These are phyloP conservation scores for Maniola hyperantus DNA, from an alignment of 2,888 invertebrate species.

Conservation along the genomic window DNA sequence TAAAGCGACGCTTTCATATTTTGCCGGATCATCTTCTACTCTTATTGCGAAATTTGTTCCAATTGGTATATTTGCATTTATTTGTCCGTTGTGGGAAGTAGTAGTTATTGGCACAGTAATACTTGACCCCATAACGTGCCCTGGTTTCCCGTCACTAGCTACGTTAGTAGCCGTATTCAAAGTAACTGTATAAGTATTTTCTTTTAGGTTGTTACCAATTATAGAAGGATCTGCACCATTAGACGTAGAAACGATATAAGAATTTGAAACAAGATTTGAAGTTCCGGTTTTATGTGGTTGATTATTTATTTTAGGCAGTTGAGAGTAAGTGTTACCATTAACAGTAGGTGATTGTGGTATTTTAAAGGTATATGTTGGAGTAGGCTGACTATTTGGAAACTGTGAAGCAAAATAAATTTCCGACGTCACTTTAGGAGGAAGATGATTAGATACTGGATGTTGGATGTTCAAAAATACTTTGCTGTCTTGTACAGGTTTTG, in stretches of 20 bases:
- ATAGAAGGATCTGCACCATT: slow-evolving; percentile 57
- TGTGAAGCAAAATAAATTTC: slow-evolving; percentile 78
- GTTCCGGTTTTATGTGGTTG: slow-evolving; percentile 19
- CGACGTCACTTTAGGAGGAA: slow-evolving; percentile 75
- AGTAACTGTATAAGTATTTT: slow-evolving; percentile 65
- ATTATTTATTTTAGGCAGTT: slow-evolving; percentile 30
- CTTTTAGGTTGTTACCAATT: slow-evolving; percentile 51
- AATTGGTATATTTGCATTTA: slow-evolving; percentile 76
- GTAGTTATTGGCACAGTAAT: slow-evolving; percentile 63
- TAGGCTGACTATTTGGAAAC: slow-evolving; percentile 62
- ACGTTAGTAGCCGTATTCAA: slow-evolving; percentile 70
- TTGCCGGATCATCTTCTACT: slow-evolving; percentile 69
- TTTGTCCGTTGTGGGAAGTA: slow-evolving; percentile 54
- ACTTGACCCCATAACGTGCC: slow-evolving; percentile 67
- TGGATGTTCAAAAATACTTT: slow-evolving; percentile 74
- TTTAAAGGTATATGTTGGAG: slow-evolving; percentile 70
- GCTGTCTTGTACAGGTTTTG: slow-evolving; percentile 75
- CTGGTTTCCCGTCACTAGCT: slow-evolving; percentile 55
- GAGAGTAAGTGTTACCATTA: slow-evolving; percentile 47
- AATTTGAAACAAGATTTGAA: slow-evolving; percentile 39
- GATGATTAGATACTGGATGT: slow-evolving; percentile 66
- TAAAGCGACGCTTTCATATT: slow-evolving; percentile 58
- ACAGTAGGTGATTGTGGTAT: slow-evolving; percentile 57
- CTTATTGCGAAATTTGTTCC: slow-evolving; percentile 77
- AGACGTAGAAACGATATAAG: slow-evolving; percentile 51